phyloP scores from a whole-genome alignment of 2,888 invertebrate species.

The Himalopsyche anomala region DNA sequence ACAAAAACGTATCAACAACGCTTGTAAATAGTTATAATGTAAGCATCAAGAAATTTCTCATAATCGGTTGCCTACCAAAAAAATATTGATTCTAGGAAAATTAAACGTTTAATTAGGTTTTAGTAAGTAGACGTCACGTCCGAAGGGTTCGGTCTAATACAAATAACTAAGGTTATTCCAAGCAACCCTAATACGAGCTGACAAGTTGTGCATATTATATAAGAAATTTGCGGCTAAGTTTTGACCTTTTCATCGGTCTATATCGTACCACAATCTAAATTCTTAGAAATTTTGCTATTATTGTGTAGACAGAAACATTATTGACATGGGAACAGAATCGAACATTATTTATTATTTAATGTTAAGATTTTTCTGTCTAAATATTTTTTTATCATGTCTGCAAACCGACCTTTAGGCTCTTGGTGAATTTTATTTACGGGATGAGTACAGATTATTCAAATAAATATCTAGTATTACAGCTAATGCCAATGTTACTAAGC shows the following conservation, averaged over 20 bases:
- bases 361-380: no score
- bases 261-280: neutral
- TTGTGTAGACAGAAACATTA: neutral
- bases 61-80: no score
- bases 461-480: no score
- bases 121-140: no score
- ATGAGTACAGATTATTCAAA: no score
- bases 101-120: neutral
- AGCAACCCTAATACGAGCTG: neutral
- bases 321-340: neutral
- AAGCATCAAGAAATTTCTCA: no score
- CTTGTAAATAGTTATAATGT: no score
- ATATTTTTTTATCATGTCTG: no score
- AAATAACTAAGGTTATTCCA: neutral
- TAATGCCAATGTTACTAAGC: no score
- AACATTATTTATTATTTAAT: neutral
- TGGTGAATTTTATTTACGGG: no score
- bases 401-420: no score
- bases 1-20: no score
- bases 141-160: neutral
- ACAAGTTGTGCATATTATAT: conserved; percentile 4
- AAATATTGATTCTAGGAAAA: neutral
- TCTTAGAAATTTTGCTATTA: neutral
- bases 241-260: neutral
- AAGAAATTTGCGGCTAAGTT: neutral